phyloP scores from a whole-genome alignment of 2,888 invertebrate species.

The Melitaea athalia region DNA sequence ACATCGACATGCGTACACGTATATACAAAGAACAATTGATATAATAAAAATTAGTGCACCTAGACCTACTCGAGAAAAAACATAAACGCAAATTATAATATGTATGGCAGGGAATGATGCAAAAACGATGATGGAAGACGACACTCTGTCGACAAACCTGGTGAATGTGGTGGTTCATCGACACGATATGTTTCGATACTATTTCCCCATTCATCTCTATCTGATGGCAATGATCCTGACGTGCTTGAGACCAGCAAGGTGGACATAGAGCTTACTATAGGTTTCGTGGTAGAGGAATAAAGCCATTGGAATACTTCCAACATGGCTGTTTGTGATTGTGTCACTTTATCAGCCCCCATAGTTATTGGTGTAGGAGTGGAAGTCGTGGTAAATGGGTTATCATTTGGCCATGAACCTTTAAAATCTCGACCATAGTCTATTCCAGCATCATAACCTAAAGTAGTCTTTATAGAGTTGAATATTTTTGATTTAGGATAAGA shows the following conservation, averaged over 20 bases:
- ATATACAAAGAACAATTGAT: slow-evolving; percentile 38
- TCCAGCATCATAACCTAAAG: slow-evolving; percentile 73
- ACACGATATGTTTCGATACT: slow-evolving; percentile 77
- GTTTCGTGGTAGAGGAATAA: slow-evolving; percentile 75
- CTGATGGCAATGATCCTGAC: slow-evolving; percentile 62
- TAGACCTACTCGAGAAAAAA: slow-evolving; percentile 49
- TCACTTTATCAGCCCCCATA: slow-evolving; percentile 72
- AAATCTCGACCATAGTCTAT: slow-evolving; percentile 67
- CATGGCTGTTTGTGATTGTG: slow-evolving; percentile 77
- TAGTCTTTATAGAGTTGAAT: slow-evolving; percentile 77
- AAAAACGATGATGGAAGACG: slow-evolving; percentile 66
- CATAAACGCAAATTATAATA: slow-evolving; percentile 69
- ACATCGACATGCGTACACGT: slow-evolving; percentile 40
- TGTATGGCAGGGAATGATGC: slow-evolving; percentile 65
- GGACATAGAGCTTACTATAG: slow-evolving; percentile 68
- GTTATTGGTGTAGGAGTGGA: slow-evolving; percentile 72
- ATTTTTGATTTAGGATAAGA: slow-evolving; percentile 75
- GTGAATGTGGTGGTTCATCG: slow-evolving; percentile 79
- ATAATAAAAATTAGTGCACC: slow-evolving; percentile 48
- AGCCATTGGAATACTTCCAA: slow-evolving; percentile 80
- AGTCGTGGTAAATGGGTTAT: slow-evolving; percentile 78
- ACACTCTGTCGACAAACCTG: slow-evolving; percentile 81
- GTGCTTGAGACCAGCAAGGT: slow-evolving; percentile 62
- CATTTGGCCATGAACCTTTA: slow-evolving; percentile 76
- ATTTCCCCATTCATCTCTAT: slow-evolving; percentile 77